Evolutionary conservation across 1,140 invertebrate species (phyloP), one percentile per base, ranked within the genome.

Genomic region (Macrotrachela quadricornifera): DNA sequence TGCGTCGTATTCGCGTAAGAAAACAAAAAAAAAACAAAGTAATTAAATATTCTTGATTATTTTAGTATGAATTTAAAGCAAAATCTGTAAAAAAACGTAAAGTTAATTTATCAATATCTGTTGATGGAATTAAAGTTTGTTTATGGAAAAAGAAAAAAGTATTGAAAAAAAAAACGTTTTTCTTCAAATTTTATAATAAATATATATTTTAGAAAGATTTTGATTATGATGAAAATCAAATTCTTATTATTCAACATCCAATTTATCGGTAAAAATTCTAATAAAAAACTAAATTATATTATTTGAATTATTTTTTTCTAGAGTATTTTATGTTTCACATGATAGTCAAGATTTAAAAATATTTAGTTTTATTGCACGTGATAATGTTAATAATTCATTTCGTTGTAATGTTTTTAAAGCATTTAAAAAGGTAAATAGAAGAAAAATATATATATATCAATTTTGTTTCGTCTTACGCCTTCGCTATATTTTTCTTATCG

Each of bases 331-430:
- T 75, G 91, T 96, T 51, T 95, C 90, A 41, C 92, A 97, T 69
- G 92, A 97, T 73, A 95, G 88, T 60, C 88, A 92, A 66, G 91
- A 96, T 72, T 76, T 95, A 60, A 95, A 96, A 74, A 95, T 96
- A 63, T 96, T 95, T 74, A 94, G 87, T 60, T 97, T 94, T 73
- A 96, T 97, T 62, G 88, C 90, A 17, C 74, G 91, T 64, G 90
- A 96, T 71, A 84, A 83, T 49, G 79, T 82, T 57, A 84, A 81
- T 57, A 92, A 94, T 70, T 80, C 84, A 15, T 96, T 96, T 73
- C 91, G 90, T 67, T 97, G 91, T 73, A 90, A 88, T 65, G 91
- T 97, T 55, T 97, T 96, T 74, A 97, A 97, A 74, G 88, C 88
- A 63, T 85, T 79, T 67, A 92, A 92, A 77, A 95, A 95, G 81